These are phyloP conservation scores for Encarsia formosa DNA, from an alignment of 2,888 invertebrate species.

Conservation along the genomic window DNA sequence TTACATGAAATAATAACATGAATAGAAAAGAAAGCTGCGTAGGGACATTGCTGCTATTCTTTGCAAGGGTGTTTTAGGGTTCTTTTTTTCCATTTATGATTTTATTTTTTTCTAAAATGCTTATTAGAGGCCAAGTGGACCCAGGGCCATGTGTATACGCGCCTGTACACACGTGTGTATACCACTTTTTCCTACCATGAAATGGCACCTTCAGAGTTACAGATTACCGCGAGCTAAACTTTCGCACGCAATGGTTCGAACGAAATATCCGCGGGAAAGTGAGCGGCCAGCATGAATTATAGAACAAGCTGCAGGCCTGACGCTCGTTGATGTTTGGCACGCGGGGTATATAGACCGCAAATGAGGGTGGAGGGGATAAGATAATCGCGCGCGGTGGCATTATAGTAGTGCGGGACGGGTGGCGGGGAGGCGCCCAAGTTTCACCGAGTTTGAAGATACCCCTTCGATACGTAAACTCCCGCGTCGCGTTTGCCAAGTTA, in stretches of 20 bases:
- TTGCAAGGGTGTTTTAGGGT: too few relatives aligned
- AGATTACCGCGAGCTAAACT: too few relatives aligned
- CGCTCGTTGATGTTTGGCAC: not conserved
- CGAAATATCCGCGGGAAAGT: conserved; percentile 11
- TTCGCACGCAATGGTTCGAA: not conserved
- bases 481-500: conserved; percentile 49
- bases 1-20: too few relatives aligned
- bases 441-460: conserved; percentile 45
- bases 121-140: too few relatives aligned
- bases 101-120: too few relatives aligned
- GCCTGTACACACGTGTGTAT: too few relatives aligned
- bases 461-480: conserved; percentile 48
- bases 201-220: too few relatives aligned
- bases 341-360: not conserved
- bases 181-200: too few relatives aligned
- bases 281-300: not conserved
- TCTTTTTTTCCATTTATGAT: too few relatives aligned
- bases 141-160: too few relatives aligned
- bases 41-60: too few relatives aligned
- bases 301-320: conserved; percentile 1
- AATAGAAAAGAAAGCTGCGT: too few relatives aligned
- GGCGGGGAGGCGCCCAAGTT: conserved; percentile 14
- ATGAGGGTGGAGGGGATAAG: conserved; percentile 38
- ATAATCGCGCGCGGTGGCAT: conserved; percentile 37
- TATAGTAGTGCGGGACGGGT: conserved; percentile 27